These are phyloP conservation scores for Lithophane leautieri DNA, from an alignment of 2,888 invertebrate species.

Conservation along the genomic window DNA sequence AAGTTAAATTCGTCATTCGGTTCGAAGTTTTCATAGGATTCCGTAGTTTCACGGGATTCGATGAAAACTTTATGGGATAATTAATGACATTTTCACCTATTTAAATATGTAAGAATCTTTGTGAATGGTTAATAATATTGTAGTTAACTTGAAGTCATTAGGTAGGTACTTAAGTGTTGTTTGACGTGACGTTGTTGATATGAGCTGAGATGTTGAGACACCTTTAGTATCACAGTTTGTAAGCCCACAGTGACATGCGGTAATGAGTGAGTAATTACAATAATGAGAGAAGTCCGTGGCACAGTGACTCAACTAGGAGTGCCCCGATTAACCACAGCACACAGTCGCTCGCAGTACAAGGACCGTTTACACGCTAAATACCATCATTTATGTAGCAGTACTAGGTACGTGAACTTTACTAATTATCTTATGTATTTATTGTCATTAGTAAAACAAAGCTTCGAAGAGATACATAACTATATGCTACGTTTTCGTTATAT, in stretches of 20 bases:
- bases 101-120: not conserved
- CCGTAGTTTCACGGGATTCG: not conserved
- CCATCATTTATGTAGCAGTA: constrained; percentile 33
- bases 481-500: constrained; percentile 20
- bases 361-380: constrained; percentile 23
- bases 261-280: constrained; percentile 61
- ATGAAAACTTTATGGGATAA: not conserved
- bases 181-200: constrained; percentile 21
- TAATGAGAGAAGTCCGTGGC: constrained; percentile 43
- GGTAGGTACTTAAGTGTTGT: not conserved
- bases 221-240: constrained; percentile 31
- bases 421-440: constrained; percentile 26
- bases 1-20: not conserved
- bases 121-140: not conserved
- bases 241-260: constrained; percentile 44
- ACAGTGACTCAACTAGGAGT: constrained; percentile 47
- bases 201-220: constrained; percentile 26
- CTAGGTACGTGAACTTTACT: not conserved
- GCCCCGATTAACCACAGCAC: constrained; percentile 37
- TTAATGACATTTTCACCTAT: not conserved
- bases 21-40: not conserved
- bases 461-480: not conserved
- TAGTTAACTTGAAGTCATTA: not conserved
- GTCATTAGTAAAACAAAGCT: constrained; percentile 27
- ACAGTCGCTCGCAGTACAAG: constrained; percentile 6